Evolutionary conservation across 1,140 invertebrate species (phyloP), one percentile per base, ranked within the genome.

Genomic region (Eriocheir sinensis): DNA sequence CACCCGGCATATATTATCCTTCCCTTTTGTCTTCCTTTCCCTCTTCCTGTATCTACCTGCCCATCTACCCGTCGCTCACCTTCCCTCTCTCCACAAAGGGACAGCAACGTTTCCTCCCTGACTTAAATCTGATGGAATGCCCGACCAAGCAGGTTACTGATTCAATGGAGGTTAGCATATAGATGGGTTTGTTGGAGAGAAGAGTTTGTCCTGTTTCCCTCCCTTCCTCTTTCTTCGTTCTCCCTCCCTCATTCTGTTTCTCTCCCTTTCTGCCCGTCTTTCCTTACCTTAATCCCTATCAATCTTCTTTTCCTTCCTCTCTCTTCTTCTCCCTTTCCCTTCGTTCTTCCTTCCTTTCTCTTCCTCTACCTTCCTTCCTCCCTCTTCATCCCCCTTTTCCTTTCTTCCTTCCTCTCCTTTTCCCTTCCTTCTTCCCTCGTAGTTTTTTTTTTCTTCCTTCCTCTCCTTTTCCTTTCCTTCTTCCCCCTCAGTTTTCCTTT

Each of bases 91-190:
- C 44, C 60, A 72, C 83, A 72, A 72, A 72, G 60, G 60, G n/a
- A 27, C 12, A 21, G 60, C 27, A 21, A 21, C 17, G n/a, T 72
- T 72, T 72, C 60, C 27, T 72, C 60, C 60, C 27, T 72, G 60
- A n/a, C 12, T 72, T 72, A n/a, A 40, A 38, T 27, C 27, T 89
- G 41, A 38, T 41, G 32, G 86, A 21, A 89, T 89, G 41, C 86
- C 21, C 85, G 60, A n/a, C n/a, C 60, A 72, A 72, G 60, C 60
- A n/a, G 60, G 17, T 72, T 72, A 72, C 60, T n/a, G 60, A 72
- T 72, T 72, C 60, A 72, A 72, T 72, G n/a, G 27, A 72, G 12
- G 60, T 72, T 72, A 72, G 60, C 60, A 72, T 72, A 72, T 72
- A 72, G 60, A 72, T n/a, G n/a, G 44, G 60, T n/a, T 72, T 72